Base-by-base conservation (phyloP, 2,888 invertebrate genomes). In the Meteorus colon region DNA sequence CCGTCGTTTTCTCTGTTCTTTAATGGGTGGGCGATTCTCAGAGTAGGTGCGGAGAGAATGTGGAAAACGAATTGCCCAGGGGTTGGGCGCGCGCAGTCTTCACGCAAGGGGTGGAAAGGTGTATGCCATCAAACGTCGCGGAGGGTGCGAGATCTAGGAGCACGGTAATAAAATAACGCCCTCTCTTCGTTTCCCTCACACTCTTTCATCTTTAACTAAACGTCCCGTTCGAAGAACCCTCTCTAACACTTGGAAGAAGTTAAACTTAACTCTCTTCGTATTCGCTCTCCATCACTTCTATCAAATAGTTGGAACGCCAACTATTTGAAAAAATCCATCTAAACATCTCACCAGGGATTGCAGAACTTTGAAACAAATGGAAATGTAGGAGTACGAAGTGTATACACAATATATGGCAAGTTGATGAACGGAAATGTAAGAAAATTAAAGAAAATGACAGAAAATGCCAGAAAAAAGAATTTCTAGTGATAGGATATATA, bases 91-190 rank as follows among this genome's bases (percentile, higher is more conserved):
- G 37, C 45, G 72, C 75, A 69, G 65, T 65, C 73, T 77, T 77
- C 78, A 79, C 73, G 77, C 45, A 73, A 80, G 80, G 82, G 81
- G 73, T 59, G 77, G 77, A 79, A 76, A 78, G 81, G 80, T 81
- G 76, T 77, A 78, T 34, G 41, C 81, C 78, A 78, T 80, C 81
- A 79, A 79, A 73, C 79, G 82, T 84, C 79, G 72, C 70, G 77
- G 79, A 81, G 82, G 81, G 82, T 81, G 83, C 75, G 78, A 78
- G 78, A 79, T 81, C 79, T 78, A 80, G 81, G 82, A 84, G 82
- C 80, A 80, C 71, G 78, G 81, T 84, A 86, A 87, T 86, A 87
- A 87, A 87, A 85, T 86, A 86, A 86, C 84, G 82, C 82, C 81
- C 80, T 77, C 41, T 72, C 78, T 73, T 63, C 70, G 67, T 37